These are phyloP conservation scores for Volucella zonaria DNA, from an alignment of 2,888 invertebrate species.

Conservation along the genomic window DNA sequence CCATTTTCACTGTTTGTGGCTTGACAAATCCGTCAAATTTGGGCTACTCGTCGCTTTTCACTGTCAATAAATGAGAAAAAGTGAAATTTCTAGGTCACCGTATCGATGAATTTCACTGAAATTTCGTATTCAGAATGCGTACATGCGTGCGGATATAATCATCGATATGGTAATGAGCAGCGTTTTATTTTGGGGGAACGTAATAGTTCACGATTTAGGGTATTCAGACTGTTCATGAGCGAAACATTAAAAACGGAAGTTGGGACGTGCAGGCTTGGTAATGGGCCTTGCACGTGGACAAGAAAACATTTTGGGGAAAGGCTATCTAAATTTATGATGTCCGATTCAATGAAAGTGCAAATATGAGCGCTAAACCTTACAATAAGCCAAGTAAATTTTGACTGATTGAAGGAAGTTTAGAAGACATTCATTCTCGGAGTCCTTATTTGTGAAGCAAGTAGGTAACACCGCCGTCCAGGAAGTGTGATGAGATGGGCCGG, in stretches of 20 bases:
- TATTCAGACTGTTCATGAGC: slow-evolving; percentile 52
- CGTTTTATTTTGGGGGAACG: slow-evolving; percentile 43
- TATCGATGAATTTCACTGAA: slow-evolving; percentile 49
- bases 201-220: slow-evolving; percentile 61
- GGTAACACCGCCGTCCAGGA: no score
- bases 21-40: neutral
- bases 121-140: slow-evolving; percentile 66
- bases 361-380: no score
- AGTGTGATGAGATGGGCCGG: no score
- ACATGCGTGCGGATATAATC: slow-evolving; percentile 19
- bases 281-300: slow-evolving; percentile 1
- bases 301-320: neutral
- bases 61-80: slow-evolving; percentile 36
- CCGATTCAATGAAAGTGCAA: no score
- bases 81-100: slow-evolving; percentile 62
- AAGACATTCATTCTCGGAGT: no score
- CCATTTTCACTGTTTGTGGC: neutral
- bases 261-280: slow-evolving; percentile 49
- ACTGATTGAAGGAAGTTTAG: no score
- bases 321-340: no score
- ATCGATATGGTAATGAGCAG: slow-evolving; percentile 58
- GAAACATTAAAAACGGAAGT: slow-evolving; percentile 55
- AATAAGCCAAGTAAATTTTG: no score
- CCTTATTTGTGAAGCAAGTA: no score
- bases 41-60: neutral